Conservation (phyloP, 30 jellyfish, hydroid and myxozoan genomes). For the Rhopilema esculentum region DNA sequence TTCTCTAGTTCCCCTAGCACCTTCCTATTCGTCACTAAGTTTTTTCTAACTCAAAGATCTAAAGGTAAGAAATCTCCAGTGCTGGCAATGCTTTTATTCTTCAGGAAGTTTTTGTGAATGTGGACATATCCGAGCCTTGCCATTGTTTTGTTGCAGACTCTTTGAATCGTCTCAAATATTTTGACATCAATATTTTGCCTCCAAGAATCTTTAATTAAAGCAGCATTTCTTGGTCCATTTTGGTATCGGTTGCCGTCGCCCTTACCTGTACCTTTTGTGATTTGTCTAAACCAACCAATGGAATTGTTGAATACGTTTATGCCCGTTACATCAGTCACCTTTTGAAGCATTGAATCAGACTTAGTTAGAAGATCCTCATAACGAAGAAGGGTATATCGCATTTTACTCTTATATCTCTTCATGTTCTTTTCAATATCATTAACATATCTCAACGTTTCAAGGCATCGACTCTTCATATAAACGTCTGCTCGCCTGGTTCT, state of each 20-base stretch:
- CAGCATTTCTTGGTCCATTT: constrained; percentile 60
- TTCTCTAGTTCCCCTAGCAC: no score
- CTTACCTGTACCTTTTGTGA: neutral
- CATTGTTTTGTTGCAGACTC: constrained; percentile 21
- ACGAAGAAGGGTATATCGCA: constrained; percentile 30
- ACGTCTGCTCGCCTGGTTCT: constrained; percentile 22
- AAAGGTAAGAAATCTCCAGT: neutral
- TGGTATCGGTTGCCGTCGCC: constrained; percentile 45
- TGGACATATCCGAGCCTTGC: constrained; percentile 4
- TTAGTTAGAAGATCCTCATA: constrained; percentile 55
- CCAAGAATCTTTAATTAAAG: constrained; percentile 29
- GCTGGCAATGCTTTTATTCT: neutral
- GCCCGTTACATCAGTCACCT: constrained; percentile 7
- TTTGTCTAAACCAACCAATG: constrained; percentile 20
- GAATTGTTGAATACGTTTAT: constrained; percentile 7
- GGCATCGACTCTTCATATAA: constrained; percentile 40
- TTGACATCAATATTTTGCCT: neutral
- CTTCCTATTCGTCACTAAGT: no score
- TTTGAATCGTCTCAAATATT: constrained; percentile 11
- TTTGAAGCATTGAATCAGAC: constrained; percentile 14
- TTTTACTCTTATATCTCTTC: neutral
- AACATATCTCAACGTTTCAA: constrained; percentile 34
- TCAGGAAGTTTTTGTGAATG: neutral
- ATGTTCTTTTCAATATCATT: constrained; percentile 29
- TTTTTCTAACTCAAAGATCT: neutral